These are phyloP conservation scores for Drosophila colorata DNA, from an alignment of 2,888 invertebrate genomes.

Conservation along the genomic window DNA sequence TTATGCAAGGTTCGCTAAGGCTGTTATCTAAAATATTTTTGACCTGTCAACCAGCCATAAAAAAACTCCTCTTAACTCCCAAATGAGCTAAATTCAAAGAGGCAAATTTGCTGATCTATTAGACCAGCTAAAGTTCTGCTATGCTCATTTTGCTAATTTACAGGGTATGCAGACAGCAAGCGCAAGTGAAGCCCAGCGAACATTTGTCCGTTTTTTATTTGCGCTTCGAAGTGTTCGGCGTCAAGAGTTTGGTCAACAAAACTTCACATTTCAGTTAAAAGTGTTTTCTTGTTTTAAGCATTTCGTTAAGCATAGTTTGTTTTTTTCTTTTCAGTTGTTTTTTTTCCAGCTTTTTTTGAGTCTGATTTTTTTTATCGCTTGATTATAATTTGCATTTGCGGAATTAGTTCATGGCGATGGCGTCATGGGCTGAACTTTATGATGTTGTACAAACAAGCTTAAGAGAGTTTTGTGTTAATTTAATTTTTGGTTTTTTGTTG, in stretches of 20 bases:
- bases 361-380: slow-evolving; percentile 26
- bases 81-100: too few species aligned
- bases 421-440: slow-evolving; percentile 40
- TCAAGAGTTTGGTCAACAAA: slow-evolving; percentile 50
- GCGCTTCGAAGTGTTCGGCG: background rate
- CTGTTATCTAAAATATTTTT: too few species aligned
- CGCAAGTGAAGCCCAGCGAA: background rate
- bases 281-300: slow-evolving; percentile 3
- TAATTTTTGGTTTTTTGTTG: too few species aligned
- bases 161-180: background rate
- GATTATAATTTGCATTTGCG: slow-evolving; percentile 60
- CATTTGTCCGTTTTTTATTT: slow-evolving; percentile 1
- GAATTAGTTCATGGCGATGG: slow-evolving; percentile 62
- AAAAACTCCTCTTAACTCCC: too few species aligned
- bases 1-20: too few species aligned
- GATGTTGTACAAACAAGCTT: slow-evolving; percentile 21
- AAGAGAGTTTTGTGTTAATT: slow-evolving; percentile 12
- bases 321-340: background rate
- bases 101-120: too few species aligned
- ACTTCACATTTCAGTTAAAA: slow-evolving; percentile 35
- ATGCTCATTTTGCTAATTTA: background rate
- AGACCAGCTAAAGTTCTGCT: too few species aligned
- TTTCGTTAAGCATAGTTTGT: slow-evolving; percentile 11
- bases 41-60: too few species aligned
- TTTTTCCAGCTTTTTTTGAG: background rate